A percentile compares a stretch with the other conserved stretches of the same genome.
phyloP scores from a whole-genome alignment of 2,113 vertebrate species.

The Brevimyrus niger region DNA sequence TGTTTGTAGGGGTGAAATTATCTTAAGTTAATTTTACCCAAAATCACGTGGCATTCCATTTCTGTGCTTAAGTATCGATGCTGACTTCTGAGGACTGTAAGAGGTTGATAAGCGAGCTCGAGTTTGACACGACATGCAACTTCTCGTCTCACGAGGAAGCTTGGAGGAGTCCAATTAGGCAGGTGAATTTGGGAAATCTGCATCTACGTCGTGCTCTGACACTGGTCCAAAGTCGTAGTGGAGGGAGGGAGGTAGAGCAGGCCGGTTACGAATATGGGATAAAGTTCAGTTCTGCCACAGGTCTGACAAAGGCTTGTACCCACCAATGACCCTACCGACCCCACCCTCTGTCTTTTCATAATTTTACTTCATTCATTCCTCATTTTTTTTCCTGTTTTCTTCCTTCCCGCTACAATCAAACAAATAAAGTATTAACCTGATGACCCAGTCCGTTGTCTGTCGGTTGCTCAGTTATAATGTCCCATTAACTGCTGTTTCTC shows the following conservation, averaged over 20 bases:
- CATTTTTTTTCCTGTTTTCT: slow-evolving; percentile 45
- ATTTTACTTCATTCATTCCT: slow-evolving; percentile 36
- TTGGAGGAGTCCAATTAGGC: neutral
- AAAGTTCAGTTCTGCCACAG: slow-evolving; percentile 65
- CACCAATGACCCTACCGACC: slow-evolving; percentile 56
- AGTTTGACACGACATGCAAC: neutral
- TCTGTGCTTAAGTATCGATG: neutral
- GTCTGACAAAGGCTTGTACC: slow-evolving; percentile 68
- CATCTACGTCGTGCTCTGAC: slow-evolving; percentile 55
- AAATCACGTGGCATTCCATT: slow-evolving; percentile 1
- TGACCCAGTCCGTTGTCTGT: slow-evolving; percentile 50
- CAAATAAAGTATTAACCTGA: slow-evolving; percentile 80
- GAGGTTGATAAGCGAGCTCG: neutral
- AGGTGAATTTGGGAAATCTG: slow-evolving; percentile 17
- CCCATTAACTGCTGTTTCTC: neutral
- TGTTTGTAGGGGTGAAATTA: neutral
- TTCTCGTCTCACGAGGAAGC: neutral
- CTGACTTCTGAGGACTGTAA: neutral
- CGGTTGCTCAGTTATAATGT: slow-evolving; percentile 11
- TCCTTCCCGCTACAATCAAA: slow-evolving; percentile 70
- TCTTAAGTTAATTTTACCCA: neutral
- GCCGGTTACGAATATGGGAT: slow-evolving; percentile 65
- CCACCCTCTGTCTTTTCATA: slow-evolving; percentile 51
- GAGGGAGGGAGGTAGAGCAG: slow-evolving; percentile 62
- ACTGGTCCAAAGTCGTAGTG: slow-evolving; percentile 54